Conservation (phyloP, 2,797 vertebrate genomes). For the Oreortyx pictus region DNA sequence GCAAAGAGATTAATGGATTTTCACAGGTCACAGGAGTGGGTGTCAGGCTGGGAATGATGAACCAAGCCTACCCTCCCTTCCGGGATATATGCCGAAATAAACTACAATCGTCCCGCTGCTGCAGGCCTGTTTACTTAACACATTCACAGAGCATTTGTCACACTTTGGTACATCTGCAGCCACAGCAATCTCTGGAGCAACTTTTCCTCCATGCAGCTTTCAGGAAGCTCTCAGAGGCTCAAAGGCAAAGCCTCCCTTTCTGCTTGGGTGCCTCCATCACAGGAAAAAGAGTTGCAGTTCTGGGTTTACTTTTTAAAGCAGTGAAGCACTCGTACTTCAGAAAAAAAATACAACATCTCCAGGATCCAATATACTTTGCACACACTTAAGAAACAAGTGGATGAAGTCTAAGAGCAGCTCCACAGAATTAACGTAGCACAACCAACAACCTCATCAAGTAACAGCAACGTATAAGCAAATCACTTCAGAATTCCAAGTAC, state of each 20-base stretch:
- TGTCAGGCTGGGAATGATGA: background rate
- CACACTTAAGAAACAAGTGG: background rate
- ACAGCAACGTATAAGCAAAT: background rate
- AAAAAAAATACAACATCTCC: background rate
- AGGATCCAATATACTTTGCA: background rate
- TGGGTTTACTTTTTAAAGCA: background rate
- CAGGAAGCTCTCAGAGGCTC: background rate
- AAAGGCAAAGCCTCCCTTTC: background rate
- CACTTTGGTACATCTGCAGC: background rate
- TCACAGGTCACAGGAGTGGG: background rate
- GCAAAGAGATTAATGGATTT: constrained; percentile 5
- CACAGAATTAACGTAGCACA: background rate
- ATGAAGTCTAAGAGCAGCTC: background rate
- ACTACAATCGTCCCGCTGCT: background rate
- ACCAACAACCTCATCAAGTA: background rate
- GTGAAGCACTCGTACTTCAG: background rate
- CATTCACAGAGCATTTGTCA: background rate
- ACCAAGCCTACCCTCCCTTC: background rate
- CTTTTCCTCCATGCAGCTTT: background rate
- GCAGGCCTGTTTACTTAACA: background rate
- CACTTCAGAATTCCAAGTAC: background rate
- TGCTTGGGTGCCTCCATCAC: background rate
- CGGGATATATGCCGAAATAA: background rate
- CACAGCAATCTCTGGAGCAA: background rate
- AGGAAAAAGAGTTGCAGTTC: background rate